Evolutionary conservation across 2,113 vertebrate genomes (phyloP), one percentile per base, ranked within the genome.

Genomic region (Scomber scombrus): DNA sequence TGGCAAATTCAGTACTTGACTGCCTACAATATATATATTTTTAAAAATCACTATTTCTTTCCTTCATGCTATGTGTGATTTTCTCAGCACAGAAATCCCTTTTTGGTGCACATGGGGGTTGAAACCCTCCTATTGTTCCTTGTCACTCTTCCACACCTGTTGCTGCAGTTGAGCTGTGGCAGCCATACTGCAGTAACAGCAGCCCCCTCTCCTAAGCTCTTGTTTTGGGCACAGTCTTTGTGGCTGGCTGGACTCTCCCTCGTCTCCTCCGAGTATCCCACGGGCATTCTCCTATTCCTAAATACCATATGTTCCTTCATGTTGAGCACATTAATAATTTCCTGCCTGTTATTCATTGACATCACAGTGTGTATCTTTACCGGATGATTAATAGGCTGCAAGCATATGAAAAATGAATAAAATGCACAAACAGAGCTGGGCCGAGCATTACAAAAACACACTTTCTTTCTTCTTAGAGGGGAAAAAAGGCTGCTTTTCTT

Each of bases 111-210:
- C 78, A 89, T 82, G 78, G 52, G 45, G 40, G 61, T 26, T 65
- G 50, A 56, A 72, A 62, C 75, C 40, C 51, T 72, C 65, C 87
- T 55, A 85, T 91, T 88, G 91, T 92, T 90, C 82, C 65, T 71
- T 68, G 80, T 90, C 89, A 86, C 87, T 88, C 50, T 13, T 86
- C 73, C 89, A 93, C 93, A 94, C 92, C 93, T 94, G 93, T 91
- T 87, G 89, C 88, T 72, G 83, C 65, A 83, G 81, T 56, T 85
- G 81, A 90, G 82, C 82, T 65, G 72, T 31, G 54, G 77, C 86
- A 78, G 86, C 79, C 78, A 50, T 52, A 70, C 75, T 15, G 54
- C 81, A 73, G 77, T 15, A 60, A 61, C 80, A 78, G 71, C 85
- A 68, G 47, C 74, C 75, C 84, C 43, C 83, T 40, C 72, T 51